These are phyloP conservation scores for Drosophila pandora DNA, from an alignment of 1,140 invertebrate genomes.

Conservation along the genomic window DNA sequence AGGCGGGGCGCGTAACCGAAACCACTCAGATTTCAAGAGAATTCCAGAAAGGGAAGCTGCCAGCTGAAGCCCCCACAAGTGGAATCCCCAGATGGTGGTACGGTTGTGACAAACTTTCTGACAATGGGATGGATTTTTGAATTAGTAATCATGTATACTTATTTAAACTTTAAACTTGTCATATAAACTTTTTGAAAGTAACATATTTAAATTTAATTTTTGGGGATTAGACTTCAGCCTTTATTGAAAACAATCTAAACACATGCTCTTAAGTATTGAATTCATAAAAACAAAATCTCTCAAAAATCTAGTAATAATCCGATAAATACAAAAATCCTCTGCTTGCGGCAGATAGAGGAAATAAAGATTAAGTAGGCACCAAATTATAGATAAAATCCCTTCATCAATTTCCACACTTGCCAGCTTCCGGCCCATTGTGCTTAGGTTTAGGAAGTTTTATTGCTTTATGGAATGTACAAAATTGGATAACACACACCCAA, in stretches of 20 bases:
- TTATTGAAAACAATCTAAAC: too few relatives aligned
- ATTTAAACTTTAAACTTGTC: too few relatives aligned
- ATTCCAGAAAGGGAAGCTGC: slow-evolving; percentile 28
- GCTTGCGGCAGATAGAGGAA: not conserved
- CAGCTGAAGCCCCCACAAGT: slow-evolving; percentile 35
- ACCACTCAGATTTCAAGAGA: slow-evolving; percentile 68
- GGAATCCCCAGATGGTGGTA: slow-evolving; percentile 12
- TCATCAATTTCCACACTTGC: slow-evolving; percentile 13
- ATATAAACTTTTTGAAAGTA: too few relatives aligned
- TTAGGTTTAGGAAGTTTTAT: slow-evolving; percentile 54
- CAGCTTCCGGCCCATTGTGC: slow-evolving; percentile 43
- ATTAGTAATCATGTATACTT: too few relatives aligned
- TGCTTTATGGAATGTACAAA: slow-evolving; percentile 72
- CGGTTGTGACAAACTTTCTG: slow-evolving; percentile 11
- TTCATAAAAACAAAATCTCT: not conserved
- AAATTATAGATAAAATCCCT: slow-evolving; percentile 5
- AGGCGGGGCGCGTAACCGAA: slow-evolving; percentile 29
- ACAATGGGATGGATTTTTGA: slow-evolving; percentile 4
- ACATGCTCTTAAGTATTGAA: too few relatives aligned
- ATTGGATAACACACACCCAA: slow-evolving; percentile 64
- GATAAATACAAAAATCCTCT: not conserved
- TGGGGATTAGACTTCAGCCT: too few relatives aligned
- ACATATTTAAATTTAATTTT: too few relatives aligned
- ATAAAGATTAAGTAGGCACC: slow-evolving; percentile 4
- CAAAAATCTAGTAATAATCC: not conserved